phyloP scores from a whole-genome alignment of 2,888 invertebrate species.

The Acanthococcus lagerstroemiae region DNA sequence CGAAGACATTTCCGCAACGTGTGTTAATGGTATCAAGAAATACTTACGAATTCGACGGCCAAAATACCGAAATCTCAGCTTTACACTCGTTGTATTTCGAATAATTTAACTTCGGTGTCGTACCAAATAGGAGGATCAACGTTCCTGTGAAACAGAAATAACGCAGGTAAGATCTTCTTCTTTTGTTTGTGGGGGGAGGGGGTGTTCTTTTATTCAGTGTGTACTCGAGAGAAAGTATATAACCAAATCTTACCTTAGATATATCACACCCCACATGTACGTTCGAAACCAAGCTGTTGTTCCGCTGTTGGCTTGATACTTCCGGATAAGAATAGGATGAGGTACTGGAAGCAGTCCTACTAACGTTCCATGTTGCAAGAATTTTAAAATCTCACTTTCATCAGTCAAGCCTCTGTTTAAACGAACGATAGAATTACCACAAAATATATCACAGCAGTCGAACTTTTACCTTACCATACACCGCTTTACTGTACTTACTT shows the following conservation, averaged over 20 bases:
- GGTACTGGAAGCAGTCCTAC: slow-evolving; percentile 96
- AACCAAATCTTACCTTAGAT: slow-evolving; percentile 61
- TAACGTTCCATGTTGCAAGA: slow-evolving; percentile 94
- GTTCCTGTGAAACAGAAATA: slow-evolving; percentile 61
- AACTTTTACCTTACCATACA: neutral
- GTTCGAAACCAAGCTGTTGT: slow-evolving; percentile 99
- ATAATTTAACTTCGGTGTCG: slow-evolving; percentile 96
- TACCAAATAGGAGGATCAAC: slow-evolving; percentile 99
- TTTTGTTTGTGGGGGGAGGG: too few relatives aligned
- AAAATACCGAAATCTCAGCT: neutral
- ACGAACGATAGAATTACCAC: neutral
- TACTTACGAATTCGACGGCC: too few relatives aligned
- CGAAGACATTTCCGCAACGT: too few relatives aligned
- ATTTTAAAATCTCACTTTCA: slow-evolving; percentile 97
- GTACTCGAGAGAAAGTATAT: neutral
- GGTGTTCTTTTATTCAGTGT: neutral
- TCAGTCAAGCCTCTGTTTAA: slow-evolving; percentile 82
- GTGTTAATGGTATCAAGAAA: too few relatives aligned
- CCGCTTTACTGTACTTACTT: slow-evolving; percentile 58
- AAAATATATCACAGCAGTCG: neutral
- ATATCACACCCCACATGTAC: slow-evolving; percentile 99
- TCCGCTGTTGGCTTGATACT: slow-evolving; percentile 97
- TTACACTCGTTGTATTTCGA: slow-evolving; percentile 94
- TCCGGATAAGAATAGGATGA: slow-evolving; percentile 95
- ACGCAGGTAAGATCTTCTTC: too few relatives aligned